Base-by-base conservation (phyloP, 2,797 vertebrate genomes). In the Schizopygopsis pylzovi region DNA sequence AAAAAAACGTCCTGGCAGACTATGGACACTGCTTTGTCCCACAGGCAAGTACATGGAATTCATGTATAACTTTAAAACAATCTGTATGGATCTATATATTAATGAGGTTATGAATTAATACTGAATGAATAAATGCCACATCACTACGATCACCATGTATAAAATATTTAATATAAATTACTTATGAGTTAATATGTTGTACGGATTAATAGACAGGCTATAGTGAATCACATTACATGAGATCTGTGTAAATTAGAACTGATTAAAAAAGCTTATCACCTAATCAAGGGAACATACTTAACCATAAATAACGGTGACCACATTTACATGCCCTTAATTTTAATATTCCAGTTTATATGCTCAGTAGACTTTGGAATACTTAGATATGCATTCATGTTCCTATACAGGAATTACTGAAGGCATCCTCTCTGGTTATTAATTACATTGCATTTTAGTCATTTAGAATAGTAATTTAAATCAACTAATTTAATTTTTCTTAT, bases 81-180 rank as follows among this genome's bases (percentile, higher is more conserved):
- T 79, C 65, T 59, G 75, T 47, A n/a, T 70, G 52, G 25, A 54
- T 65, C 68, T 6, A 47, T 41, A 79, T 71, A 56, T 54, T 28
- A 22, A 84, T 84, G n/a, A 79, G 12, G 20, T 77, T 39, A 67
- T 78, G 9, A 78, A 78, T 77, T 68, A 43, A 56, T 84, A 41
- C 61, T 43, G 10, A 67, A 63, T 39, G 22, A 56, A 75, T 83
- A 49, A 63, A 54, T 67, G 37, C 10, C 72, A 73, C 10, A 56
- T 43, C n/a, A 49, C 16, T 67, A 56, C 33, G 37, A 56, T 70
- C 37, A 79, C n/a, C n/a, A 70, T 56, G 1, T 56, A 78, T 84
- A 28, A 49, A 84, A 49, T 59, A 83, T 65, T 25, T 45, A 22
- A 33, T 22, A 56, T 45, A n/a, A 61, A 73, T 73, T 13, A 61